Base-by-base conservation (phyloP, 2,888 invertebrate genomes). In the Eilema sororculum region DNA sequence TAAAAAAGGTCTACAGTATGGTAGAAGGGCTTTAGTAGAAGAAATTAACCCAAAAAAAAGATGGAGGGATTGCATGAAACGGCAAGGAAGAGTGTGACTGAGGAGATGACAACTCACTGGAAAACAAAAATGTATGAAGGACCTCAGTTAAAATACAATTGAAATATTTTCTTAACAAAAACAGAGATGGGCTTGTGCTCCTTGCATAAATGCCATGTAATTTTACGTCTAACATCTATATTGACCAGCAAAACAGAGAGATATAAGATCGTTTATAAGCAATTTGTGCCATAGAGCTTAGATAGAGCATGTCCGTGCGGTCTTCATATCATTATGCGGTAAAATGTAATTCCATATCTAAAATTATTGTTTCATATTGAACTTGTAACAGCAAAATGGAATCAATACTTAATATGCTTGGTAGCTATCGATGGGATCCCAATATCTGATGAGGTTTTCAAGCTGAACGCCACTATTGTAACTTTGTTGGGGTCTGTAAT, bases 311-410 rank as follows among this genome's bases (percentile, higher is more conserved):
- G 67, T 52, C 37, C 24, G 33, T 69, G 66, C 71, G 80, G 74
- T 65, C 60, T 60, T 63, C 70, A 71, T 71, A 75, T 77, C 69
- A 78, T 80, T 75, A 41, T 79, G 79, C 69, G 80, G 81, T 79
- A 67, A 68, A 69, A 73, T 72, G 71, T 62, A 62, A 41, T 74
- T 64, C 65, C 73, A 69, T 69, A 70, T 57, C 63, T 46, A 52
- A 78, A 75, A 78, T 75, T 72, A 67, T 61, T 71, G 28, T 13
- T 60, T 52, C 52, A 33, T 71, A 52, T 72, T n/a, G 52, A 63
- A 68, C 65, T 46, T 58, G 4, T 25, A 58, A 24, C 57, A 22
- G 8, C 2, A 24, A 57, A 57, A 24, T 22, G 22, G 46, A 16
- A 41, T 16, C 16, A 41, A 37, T 33, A 9, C 6, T 33, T 33